phyloP scores from a whole-genome alignment of 1,140 invertebrate species.

The Orius insidiosus region DNA sequence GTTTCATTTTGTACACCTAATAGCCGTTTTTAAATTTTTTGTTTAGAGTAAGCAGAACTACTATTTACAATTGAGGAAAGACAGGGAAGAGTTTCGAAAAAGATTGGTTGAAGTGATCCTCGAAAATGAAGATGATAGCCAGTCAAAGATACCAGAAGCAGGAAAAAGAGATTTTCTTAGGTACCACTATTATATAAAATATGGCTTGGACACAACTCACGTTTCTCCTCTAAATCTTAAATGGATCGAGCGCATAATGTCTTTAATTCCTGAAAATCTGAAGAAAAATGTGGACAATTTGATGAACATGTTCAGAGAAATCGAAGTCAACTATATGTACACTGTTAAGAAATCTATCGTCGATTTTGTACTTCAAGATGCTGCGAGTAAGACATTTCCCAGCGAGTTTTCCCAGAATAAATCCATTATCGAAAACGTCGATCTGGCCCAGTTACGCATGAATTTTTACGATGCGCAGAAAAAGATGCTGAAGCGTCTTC shows the following conservation, averaged over 20 bases:
- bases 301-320: slow-evolving; percentile 33
- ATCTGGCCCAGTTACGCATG: no score
- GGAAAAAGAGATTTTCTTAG: slow-evolving; percentile 51
- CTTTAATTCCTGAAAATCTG: slow-evolving; percentile 27
- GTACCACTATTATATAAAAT: slow-evolving; percentile 79
- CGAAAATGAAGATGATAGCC: slow-evolving; percentile 24
- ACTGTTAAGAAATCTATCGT: slow-evolving; percentile 75
- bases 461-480: no score
- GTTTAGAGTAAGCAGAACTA: slow-evolving; percentile 6
- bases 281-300: slow-evolving; percentile 30
- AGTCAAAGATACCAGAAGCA: slow-evolving; percentile 29
- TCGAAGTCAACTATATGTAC: slow-evolving; percentile 59
- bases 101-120: slow-evolving; percentile 54
- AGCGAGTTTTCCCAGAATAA: slow-evolving; percentile 26
- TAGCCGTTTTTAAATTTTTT: not conserved
- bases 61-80: slow-evolving; percentile 48
- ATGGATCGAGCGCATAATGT: slow-evolving; percentile 35
- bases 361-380: slow-evolving; percentile 73
- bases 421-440: no score
- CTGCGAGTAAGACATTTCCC: slow-evolving; percentile 30
- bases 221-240: slow-evolving; percentile 52
- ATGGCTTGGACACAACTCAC: slow-evolving; percentile 72
- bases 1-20: no score
- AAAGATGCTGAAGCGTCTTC: slow-evolving; percentile 27
- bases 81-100: slow-evolving; percentile 63